Percentiles rank a stretch among this genome's conserved stretches.
Conservation (phyloP, 1,140 invertebrate species). For the Euborellia annulipes region DNA sequence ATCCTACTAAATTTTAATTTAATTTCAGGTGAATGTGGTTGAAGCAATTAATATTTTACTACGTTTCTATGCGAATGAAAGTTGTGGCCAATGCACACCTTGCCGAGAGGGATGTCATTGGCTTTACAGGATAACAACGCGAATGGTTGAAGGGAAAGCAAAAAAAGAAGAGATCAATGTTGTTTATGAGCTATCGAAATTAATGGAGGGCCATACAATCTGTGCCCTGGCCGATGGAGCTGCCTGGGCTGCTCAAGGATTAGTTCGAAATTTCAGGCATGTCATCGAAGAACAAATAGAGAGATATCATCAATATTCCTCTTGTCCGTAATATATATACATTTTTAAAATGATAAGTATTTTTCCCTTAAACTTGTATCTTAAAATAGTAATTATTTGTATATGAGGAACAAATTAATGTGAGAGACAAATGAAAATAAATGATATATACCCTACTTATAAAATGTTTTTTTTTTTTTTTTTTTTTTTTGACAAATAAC, state of each 20-base stretch:
- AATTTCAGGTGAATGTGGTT: conserved; percentile 39
- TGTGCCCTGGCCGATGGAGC: conserved; percentile 58
- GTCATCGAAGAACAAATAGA: conserved; percentile 33
- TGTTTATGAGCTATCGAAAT: conserved; percentile 52
- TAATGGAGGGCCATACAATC: conserved; percentile 63
- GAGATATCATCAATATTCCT: conserved; percentile 5
- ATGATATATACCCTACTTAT: too few relatives aligned
- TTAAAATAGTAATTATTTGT: too few relatives aligned
- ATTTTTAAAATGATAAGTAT: too few relatives aligned
- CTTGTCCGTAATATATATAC: too few relatives aligned
- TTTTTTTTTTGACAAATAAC: too few relatives aligned
- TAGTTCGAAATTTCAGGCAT: conserved; percentile 53
- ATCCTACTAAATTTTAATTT: too few relatives aligned
- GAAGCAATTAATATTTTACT: conserved; percentile 50
- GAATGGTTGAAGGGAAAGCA: conserved; percentile 44
- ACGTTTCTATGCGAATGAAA: conserved; percentile 64
- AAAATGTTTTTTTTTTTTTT: too few relatives aligned
- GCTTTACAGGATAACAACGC: conserved; percentile 51
- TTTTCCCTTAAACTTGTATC: too few relatives aligned
- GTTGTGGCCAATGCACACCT: conserved; percentile 66
- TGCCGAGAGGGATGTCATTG: conserved; percentile 55
- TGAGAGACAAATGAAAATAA: too few relatives aligned
- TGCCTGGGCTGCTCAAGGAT: conserved; percentile 55
- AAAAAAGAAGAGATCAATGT: conserved; percentile 49
- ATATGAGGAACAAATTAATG: too few relatives aligned